These are phyloP conservation scores for Chrysogorgia sp. DNA, from an alignment of 92 coral and sea anemone genomes.

Conservation along the genomic window DNA sequence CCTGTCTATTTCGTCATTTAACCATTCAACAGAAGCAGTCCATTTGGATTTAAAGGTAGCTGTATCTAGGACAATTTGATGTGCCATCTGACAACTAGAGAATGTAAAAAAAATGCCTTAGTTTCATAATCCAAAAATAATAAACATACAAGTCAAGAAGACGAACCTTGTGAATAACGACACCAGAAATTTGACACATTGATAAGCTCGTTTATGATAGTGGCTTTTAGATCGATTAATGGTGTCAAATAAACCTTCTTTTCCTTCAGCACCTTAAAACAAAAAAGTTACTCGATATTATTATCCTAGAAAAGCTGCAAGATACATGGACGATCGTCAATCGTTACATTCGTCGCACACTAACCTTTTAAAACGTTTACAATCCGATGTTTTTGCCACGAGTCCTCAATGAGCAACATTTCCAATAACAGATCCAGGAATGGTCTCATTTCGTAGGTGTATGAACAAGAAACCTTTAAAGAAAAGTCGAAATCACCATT, in stretches of 20 bases:
- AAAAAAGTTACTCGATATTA: background rate
- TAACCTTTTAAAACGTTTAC: conserved; percentile 94
- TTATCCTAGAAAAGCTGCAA: background rate
- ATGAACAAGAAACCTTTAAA: conserved; percentile 86
- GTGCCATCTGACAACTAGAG: conserved; percentile 85
- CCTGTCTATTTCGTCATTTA: conserved; percentile 93
- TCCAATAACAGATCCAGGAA: conserved; percentile 90
- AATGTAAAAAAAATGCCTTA: background rate
- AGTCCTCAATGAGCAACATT: conserved; percentile 91
- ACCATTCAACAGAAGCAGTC: conserved; percentile 98
- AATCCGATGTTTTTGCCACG: conserved; percentile 98
- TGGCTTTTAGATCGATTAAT: conserved; percentile 96
- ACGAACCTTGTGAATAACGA: conserved; percentile 86
- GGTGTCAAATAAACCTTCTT: conserved; percentile 94
- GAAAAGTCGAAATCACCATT: background rate
- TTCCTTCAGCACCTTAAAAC: conserved; percentile 84
- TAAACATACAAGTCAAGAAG: background rate
- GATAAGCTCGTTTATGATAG: conserved; percentile 98
- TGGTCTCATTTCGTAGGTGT: conserved; percentile 96
- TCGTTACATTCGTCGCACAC: background rate
- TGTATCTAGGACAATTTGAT: conserved; percentile 79
- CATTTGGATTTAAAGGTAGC: conserved; percentile 87
- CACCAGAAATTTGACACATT: conserved; percentile 97
- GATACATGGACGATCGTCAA: background rate
- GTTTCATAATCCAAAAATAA: background rate